Evolutionary conservation across 2,797 vertebrate species (phyloP).

Genomic region (Menidia menidia): DNA sequence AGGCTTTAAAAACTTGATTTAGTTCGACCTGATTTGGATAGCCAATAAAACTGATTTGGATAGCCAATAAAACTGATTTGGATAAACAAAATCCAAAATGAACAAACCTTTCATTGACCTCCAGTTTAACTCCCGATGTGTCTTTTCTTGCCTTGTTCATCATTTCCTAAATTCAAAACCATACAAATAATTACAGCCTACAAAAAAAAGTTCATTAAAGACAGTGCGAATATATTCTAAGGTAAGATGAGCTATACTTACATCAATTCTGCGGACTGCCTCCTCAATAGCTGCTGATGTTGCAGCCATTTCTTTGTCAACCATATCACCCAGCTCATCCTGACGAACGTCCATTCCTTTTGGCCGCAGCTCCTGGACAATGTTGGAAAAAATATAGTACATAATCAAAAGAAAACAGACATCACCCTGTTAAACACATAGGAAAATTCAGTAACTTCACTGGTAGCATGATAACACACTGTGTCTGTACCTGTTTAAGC

Average conservation of each 20-base stretch:
- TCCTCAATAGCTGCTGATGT: constrained; percentile 94
- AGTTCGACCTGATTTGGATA: no score
- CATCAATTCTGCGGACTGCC: constrained; percentile 94
- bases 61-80: background rate
- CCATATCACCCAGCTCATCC: constrained; percentile 95
- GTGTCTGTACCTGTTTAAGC: no score
- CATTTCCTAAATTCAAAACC: constrained; percentile 88
- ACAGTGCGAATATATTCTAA: background rate
- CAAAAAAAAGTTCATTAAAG: background rate
- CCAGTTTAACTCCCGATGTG: constrained; percentile 92
- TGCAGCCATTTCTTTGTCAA: constrained; percentile 97
- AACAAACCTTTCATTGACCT: constrained; percentile 95
- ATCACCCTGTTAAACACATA: background rate
- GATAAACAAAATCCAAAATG: background rate
- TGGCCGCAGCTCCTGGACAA: constrained; percentile 89
- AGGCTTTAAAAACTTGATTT: no score
- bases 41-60: no score
- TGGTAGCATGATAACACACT: background rate
- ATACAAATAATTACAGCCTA: background rate
- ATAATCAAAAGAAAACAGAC: background rate
- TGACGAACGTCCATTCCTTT: constrained; percentile 92
- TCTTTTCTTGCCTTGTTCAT: constrained; percentile 93
- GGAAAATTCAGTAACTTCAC: background rate
- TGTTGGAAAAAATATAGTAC: background rate
- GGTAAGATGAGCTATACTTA: constrained; percentile 63